These are phyloP conservation scores for Lordiphosa stackelbergi DNA, from an alignment of 1,140 invertebrate species.

Conservation along the genomic window DNA sequence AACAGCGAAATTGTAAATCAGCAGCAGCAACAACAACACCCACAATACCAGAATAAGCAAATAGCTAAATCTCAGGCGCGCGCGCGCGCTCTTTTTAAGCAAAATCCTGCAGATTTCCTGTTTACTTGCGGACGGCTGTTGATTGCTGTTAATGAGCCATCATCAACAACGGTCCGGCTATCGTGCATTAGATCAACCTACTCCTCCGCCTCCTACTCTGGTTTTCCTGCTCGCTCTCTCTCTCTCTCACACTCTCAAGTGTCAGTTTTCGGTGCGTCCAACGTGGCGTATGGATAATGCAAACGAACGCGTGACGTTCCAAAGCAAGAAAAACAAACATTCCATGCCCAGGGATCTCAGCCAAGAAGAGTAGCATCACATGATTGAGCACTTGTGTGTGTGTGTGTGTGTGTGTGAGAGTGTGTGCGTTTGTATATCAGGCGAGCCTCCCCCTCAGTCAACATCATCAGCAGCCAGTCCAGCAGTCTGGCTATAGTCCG, in stretches of 20 bases:
- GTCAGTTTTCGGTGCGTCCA: conserved; percentile 1
- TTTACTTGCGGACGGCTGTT: conserved; percentile 43
- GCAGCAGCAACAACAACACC: background rate
- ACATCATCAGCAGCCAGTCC: conserved; percentile 25
- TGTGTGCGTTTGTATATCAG: conserved; percentile 28
- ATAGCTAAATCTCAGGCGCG: conserved; percentile 47
- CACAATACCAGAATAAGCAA: conserved; percentile 27
- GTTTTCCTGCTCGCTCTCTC: too few relatives aligned
- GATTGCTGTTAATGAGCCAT: conserved; percentile 49
- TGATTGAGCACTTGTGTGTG: conserved; percentile 15
- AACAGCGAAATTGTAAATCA: conserved; percentile 6
- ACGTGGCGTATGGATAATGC: conserved; percentile 15
- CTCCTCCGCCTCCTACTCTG: too few relatives aligned
- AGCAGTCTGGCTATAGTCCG: conserved; percentile 32
- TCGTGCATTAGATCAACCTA: conserved; percentile 5
- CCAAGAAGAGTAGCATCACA: conserved; percentile 7
- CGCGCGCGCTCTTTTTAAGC: conserved; percentile 42
- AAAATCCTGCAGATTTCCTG: conserved; percentile 60
- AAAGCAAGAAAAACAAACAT: conserved; percentile 29
- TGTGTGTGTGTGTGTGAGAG: conserved; percentile 15
- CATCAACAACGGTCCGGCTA: background rate
- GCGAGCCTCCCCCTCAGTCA: conserved; percentile 29
- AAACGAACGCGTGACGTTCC: conserved; percentile 13
- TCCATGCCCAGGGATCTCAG: conserved; percentile 22
- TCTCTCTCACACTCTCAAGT: conserved; percentile 1